A percentile compares a stretch with the other conserved stretches of the same genome.
Evolutionary conservation across 2,888 invertebrate species (phyloP).

Genomic region (Pseudanteris insignis): DNA sequence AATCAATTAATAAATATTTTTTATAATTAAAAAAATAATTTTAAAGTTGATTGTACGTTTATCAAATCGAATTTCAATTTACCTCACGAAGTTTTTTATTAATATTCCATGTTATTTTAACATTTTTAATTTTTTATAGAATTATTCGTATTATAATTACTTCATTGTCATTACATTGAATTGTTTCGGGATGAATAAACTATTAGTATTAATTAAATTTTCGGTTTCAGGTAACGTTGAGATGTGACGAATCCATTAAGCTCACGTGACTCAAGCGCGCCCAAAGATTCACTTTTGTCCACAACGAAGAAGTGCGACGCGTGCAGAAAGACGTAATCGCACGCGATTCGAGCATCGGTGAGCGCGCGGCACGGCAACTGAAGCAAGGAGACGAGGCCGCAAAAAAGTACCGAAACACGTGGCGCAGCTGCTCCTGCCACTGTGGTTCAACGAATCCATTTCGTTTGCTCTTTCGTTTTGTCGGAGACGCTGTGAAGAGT

Average conservation of each 20-base stretch:
- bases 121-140: no score
- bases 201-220: no score
- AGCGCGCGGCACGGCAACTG: not conserved
- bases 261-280: constrained; percentile 31
- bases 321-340: constrained; percentile 31
- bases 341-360: constrained; percentile 28
- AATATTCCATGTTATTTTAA: no score
- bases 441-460: constrained; percentile 27
- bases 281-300: constrained; percentile 37
- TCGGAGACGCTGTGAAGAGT: constrained; percentile 2
- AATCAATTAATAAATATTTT: no score
- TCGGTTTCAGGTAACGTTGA: no score
- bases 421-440: constrained; percentile 25
- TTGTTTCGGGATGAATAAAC: no score
- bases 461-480: constrained; percentile 16
- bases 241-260: constrained; percentile 47
- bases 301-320: constrained; percentile 15
- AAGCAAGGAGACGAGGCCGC: constrained; percentile 4
- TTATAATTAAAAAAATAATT: no score
- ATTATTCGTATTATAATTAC: no score
- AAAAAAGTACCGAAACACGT: constrained; percentile 34
- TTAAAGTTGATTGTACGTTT: no score
- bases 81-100: no score
- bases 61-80: no score
- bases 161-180: no score